phyloP scores from a whole-genome alignment of 2,888 invertebrate genomes.

The Eudemis profundana region DNA sequence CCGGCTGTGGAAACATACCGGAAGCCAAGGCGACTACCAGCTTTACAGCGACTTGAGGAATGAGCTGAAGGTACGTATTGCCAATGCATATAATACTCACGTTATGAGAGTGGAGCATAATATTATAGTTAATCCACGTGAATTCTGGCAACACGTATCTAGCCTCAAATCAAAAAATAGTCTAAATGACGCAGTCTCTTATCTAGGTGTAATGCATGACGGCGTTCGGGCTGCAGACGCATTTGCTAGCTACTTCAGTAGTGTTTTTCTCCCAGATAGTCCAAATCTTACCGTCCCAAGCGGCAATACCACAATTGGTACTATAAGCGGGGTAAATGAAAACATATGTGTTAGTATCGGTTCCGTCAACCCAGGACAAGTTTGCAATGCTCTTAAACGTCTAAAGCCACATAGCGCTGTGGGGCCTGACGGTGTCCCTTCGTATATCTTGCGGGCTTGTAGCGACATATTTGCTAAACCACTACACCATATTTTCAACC shows the following conservation, averaged over 20 bases:
- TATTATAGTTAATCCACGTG: background rate
- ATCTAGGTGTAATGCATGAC: background rate
- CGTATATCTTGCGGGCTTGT: too few relatives aligned
- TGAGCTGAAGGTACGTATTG: background rate
- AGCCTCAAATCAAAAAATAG: conserved; percentile 11
- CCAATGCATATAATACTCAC: background rate
- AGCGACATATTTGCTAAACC: too few relatives aligned
- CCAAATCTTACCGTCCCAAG: background rate
- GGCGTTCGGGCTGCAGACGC: conserved; percentile 5
- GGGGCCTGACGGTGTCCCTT: too few relatives aligned
- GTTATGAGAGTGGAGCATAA: too few relatives aligned
- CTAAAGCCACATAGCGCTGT: conserved; percentile 5
- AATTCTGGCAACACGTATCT: background rate
- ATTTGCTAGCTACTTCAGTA: conserved; percentile 3
- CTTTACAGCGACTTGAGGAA: background rate
- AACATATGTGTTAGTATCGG: background rate
- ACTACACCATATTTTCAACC: too few relatives aligned
- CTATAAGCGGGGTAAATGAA: background rate
- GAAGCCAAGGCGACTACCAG: background rate
- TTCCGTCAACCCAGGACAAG: background rate
- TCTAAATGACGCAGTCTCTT: background rate
- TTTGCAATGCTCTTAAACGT: background rate
- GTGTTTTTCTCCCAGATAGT: conserved; percentile 4
- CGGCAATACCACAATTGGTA: background rate
- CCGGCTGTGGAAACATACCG: background rate